A percentile compares a stretch with the other conserved stretches of the same genome.
phyloP scores from a whole-genome alignment of 1,140 invertebrate genomes.

The Ceratina australensis region DNA sequence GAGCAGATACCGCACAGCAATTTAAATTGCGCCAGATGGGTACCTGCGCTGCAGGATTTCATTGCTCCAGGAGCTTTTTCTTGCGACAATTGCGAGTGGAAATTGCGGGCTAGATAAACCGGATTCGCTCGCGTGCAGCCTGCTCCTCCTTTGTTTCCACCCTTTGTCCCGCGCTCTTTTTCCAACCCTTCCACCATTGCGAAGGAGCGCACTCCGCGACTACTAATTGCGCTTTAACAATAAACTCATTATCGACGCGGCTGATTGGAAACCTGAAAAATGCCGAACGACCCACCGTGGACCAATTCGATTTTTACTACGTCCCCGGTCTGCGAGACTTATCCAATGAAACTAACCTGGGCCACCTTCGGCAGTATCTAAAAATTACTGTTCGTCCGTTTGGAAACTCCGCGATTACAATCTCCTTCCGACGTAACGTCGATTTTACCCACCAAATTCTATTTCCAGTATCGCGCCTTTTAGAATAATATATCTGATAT shows the following conservation, averaged over 20 bases:
- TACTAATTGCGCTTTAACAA: conserved; percentile 41
- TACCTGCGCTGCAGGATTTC: conserved; percentile 40
- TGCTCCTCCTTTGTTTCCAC: conserved; percentile 1
- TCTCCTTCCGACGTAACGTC: too few relatives aligned
- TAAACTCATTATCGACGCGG: conserved; percentile 31
- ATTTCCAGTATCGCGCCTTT: too few relatives aligned
- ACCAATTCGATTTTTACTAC: conserved; percentile 1
- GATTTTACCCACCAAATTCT: too few relatives aligned
- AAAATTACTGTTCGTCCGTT: too few relatives aligned
- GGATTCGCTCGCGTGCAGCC: background rate
- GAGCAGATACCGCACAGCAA: conserved; percentile 10
- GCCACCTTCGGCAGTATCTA: too few relatives aligned
- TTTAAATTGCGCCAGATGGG: conserved; percentile 46
- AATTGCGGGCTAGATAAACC: conserved; percentile 45
- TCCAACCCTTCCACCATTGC: background rate
- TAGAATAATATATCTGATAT: too few relatives aligned
- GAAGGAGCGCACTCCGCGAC: background rate
- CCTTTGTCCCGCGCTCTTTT: background rate
- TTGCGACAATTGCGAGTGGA: conserved; percentile 42
- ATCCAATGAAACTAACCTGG: conserved; percentile 4
- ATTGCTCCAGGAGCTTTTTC: conserved; percentile 26
- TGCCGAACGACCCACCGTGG: background rate
- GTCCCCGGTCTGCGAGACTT: too few relatives aligned
- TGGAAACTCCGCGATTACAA: too few relatives aligned
- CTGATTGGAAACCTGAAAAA: conserved; percentile 32